These are phyloP conservation scores for Hemithea aestivaria DNA, from an alignment of 2,888 invertebrate genomes.

Conservation along the genomic window DNA sequence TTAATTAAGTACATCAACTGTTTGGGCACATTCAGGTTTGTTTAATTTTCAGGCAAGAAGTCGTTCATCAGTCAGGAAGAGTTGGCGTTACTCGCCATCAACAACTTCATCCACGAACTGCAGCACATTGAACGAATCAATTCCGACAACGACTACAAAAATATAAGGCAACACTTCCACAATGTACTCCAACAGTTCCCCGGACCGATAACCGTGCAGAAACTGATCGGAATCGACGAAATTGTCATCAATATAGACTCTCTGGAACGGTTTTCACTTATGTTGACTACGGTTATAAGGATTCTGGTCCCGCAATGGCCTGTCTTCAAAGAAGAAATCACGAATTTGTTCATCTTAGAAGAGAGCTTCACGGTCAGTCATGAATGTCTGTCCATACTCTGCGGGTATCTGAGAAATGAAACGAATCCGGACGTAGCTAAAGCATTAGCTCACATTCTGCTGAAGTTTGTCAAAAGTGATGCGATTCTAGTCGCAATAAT, in stretches of 20 bases:
- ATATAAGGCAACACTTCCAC: conserved; percentile 32
- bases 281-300: conserved; percentile 70
- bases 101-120: conserved; percentile 48
- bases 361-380: conserved; percentile 65
- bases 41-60: conserved; percentile 55
- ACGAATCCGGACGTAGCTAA: conserved; percentile 42
- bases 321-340: conserved; percentile 57
- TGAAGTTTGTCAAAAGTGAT: conserved; percentile 77
- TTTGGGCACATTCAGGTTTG: conserved; percentile 73
- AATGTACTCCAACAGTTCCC: conserved; percentile 54
- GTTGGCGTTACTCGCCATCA: conserved; percentile 39
- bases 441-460: conserved; percentile 60
- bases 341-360: conserved; percentile 74
- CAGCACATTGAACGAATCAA: conserved; percentile 45
- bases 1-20: conserved; percentile 38
- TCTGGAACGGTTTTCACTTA: conserved; percentile 63
- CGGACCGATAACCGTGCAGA: conserved; percentile 83
- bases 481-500: conserved; percentile 74
- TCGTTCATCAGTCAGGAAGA: conserved; percentile 8
- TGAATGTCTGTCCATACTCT: conserved; percentile 69
- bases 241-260: conserved; percentile 44
- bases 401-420: conserved; percentile 67
- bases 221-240: conserved; percentile 76
- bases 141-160: conserved; percentile 45
- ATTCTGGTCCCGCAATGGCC: conserved; percentile 81